Conservation (phyloP, 2,797 vertebrate species). For the Sus cebifrons region DNA sequence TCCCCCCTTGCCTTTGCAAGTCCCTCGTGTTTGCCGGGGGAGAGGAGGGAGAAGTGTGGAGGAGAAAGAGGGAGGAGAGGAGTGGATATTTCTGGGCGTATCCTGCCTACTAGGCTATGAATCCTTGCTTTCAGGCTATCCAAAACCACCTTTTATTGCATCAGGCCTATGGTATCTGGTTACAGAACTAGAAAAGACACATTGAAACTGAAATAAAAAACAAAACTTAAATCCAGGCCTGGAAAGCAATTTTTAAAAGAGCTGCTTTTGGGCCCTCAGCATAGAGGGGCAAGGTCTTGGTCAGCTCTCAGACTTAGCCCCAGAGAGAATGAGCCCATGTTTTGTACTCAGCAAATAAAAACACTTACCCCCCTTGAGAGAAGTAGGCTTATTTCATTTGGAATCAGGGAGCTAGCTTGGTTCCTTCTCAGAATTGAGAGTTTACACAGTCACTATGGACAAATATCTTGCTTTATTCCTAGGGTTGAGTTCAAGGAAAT, state of each 20-base stretch:
- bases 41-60: not conserved
- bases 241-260: not conserved
- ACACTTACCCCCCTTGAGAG: not conserved
- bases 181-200: constrained; percentile 53
- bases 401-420: not conserved
- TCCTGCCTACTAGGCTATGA: not conserved
- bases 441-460: not conserved
- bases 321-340: not conserved
- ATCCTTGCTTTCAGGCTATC: not conserved
- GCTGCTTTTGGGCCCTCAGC: not conserved
- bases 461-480: constrained; percentile 15
- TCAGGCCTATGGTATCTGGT: not conserved
- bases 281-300: not conserved
- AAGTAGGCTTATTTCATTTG: constrained; percentile 44
- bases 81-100: not conserved
- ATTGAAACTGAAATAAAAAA: constrained; percentile 44
- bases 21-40: not conserved
- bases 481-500: constrained; percentile 84
- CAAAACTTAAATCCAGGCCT: not conserved
- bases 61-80: not conserved
- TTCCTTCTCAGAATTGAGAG: not conserved
- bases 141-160: not conserved
- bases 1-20: not conserved
- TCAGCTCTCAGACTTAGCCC: not conserved
- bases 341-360: not conserved